Evolutionary conservation across 2,888 invertebrate genomes (phyloP), one percentile per base, ranked within the genome.

Genomic region (Rambutsinella grinnellia): DNA sequence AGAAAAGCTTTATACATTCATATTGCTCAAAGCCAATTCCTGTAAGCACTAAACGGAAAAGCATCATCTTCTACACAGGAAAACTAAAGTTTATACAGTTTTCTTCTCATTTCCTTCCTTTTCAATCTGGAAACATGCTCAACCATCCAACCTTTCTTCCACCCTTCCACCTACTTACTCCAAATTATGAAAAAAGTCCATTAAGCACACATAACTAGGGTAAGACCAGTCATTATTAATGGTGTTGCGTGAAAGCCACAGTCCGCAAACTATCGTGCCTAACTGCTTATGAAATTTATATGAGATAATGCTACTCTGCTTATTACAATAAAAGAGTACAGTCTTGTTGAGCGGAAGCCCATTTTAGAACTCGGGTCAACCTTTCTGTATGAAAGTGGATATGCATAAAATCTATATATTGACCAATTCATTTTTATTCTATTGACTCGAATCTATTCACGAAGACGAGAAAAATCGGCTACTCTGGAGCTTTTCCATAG

Each of bases 371-470:
- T n/a, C n/a, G n/a, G n/a, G n/a, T n/a, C n/a, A n/a, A n/a, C n/a
- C n/a, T n/a, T n/a, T n/a, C n/a, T n/a, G n/a, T 17, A 68, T 24
- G 26, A 46, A 69, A 19, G 61, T 57, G 44, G 67, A 26, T 36
- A 62, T 36, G 36, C 36, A 36, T 13, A 75, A 75, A 74, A 75
- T 75, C 75, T 67, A 75, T 75, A 75, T 75, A 75, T 75, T 68
- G 75, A 68, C 75, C 75, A 61, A 68, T 75, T 66, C 47, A 57
- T 46, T 56, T 57, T 26, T 67, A 47, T 54, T 60, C 62, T 36
- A 36, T 36, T 36, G 36, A 13, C 36, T 36, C 13, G 36, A 36
- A 36, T n/a, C n/a, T n/a, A n/a, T n/a, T n/a, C n/a, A n/a, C n/a
- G n/a, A n/a, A n/a, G n/a, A n/a, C n/a, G n/a, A n/a, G 13, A 36